A percentile compares a stretch with the other conserved stretches of the same genome.
These are phyloP conservation scores for Sebastes hubbsi DNA, from an alignment of 2,797 vertebrate species.

Conservation along the genomic window DNA sequence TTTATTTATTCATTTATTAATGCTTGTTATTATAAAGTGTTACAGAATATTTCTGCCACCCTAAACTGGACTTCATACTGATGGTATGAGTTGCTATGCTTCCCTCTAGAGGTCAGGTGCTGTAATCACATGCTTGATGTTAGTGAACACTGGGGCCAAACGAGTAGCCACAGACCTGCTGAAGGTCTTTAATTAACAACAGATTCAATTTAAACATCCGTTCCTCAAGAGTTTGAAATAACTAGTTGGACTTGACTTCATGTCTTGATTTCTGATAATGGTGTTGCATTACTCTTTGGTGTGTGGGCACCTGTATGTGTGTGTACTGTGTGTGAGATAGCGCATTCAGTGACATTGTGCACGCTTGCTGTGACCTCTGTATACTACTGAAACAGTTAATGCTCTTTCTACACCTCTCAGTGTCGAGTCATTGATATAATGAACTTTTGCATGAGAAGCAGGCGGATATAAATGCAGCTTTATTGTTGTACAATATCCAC, in stretches of 20 bases:
- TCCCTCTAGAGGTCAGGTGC: constrained; percentile 15
- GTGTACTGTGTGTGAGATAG: not conserved
- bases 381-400: not conserved
- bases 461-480: not conserved
- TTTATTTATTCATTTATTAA: no score
- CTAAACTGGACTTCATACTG: not conserved
- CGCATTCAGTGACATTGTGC: not conserved
- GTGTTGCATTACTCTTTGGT: no score
- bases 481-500: not conserved
- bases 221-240: no score
- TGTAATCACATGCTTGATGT: constrained; percentile 5
- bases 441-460: not conserved
- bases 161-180: not conserved
- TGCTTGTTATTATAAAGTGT: no score
- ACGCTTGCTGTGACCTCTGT: not conserved
- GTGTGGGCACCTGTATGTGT: no score
- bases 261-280: no score
- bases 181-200: not conserved
- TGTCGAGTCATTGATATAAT: not conserved
- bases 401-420: not conserved
- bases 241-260: accelerated
- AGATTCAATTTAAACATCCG: not conserved
- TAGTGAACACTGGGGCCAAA: not conserved
- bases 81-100: not conserved
- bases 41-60: not conserved